Evolutionary conservation across 2,797 vertebrate species (phyloP).

Genomic region (Peromyscus melanophrys): DNA sequence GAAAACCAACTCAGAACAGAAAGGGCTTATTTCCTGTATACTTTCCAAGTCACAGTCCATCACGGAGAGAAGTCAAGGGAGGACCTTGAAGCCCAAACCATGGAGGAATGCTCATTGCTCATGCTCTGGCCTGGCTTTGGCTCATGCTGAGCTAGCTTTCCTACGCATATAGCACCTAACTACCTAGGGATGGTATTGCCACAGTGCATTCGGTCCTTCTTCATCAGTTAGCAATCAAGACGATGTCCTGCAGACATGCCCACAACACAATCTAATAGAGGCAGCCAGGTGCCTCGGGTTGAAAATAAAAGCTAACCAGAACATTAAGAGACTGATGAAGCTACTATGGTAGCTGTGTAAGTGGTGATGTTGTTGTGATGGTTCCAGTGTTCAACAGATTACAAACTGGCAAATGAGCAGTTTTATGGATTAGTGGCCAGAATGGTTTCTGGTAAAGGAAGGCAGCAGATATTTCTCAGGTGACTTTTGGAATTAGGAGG

Average conservation of each 20-base stretch:
- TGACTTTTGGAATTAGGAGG: not conserved
- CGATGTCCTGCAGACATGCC: not conserved
- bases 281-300: not conserved
- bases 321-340: too few relatives aligned
- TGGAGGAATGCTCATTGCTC: not conserved
- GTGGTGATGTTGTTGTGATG: not conserved
- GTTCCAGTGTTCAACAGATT: not conserved
- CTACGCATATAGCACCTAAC: not conserved
- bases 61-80: not conserved
- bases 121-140: not conserved
- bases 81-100: not conserved
- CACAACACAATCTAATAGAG: not conserved
- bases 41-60: not conserved
- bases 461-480: not conserved
- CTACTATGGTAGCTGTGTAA: not conserved
- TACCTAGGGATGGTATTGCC: not conserved
- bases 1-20: not conserved
- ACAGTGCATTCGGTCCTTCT: not conserved
- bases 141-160: not conserved
- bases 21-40: not conserved
- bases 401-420: not conserved
- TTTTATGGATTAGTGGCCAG: not conserved
- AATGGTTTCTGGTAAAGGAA: not conserved
- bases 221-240: not conserved
- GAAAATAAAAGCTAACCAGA: not conserved